Conservation (phyloP, 2,797 vertebrate genomes). For the Microcaecilia unicolor region DNA sequence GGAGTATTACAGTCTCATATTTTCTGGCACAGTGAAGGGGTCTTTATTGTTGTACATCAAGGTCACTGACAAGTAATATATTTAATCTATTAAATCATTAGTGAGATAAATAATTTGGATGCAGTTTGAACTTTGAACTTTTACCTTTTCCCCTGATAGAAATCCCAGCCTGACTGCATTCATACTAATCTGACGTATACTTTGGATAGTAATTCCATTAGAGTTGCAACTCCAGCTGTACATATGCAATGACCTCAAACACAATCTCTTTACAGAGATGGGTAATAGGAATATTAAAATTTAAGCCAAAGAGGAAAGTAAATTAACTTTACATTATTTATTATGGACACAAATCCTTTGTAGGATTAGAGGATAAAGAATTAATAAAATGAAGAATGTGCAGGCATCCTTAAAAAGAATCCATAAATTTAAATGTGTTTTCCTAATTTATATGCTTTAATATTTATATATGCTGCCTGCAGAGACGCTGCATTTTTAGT, state of each 20-base stretch:
- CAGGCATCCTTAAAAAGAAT: conserved; percentile 30
- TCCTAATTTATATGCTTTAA: conserved; percentile 20
- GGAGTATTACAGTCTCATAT: conserved; percentile 45
- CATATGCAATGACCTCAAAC: conserved; percentile 56
- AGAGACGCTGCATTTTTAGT: conserved; percentile 15
- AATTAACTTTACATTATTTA: conserved; percentile 59
- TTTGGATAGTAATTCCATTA: conserved; percentile 69
- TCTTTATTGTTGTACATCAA: conserved; percentile 66
- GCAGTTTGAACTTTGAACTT: conserved; percentile 79
- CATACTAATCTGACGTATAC: conserved; percentile 33
- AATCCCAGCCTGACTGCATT: conserved; percentile 54
- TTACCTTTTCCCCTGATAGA: conserved; percentile 72
- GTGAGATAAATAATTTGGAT: conserved; percentile 90
- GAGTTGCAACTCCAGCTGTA: conserved; percentile 59
- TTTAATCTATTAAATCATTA: conserved; percentile 86
- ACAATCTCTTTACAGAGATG: conserved; percentile 56
- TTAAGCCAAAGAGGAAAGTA: conserved; percentile 51
- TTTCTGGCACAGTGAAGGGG: conserved; percentile 34
- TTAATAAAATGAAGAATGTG: conserved; percentile 27
- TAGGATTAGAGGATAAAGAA: conserved; percentile 47
- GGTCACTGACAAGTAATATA: conserved; percentile 76
- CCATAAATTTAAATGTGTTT: conserved; percentile 15
- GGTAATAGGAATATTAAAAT: conserved; percentile 55
- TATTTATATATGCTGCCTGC: conserved; percentile 12
- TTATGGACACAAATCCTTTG: conserved; percentile 43